Conservation (phyloP, 2,888 invertebrate genomes). For the Apodemia mormo region DNA sequence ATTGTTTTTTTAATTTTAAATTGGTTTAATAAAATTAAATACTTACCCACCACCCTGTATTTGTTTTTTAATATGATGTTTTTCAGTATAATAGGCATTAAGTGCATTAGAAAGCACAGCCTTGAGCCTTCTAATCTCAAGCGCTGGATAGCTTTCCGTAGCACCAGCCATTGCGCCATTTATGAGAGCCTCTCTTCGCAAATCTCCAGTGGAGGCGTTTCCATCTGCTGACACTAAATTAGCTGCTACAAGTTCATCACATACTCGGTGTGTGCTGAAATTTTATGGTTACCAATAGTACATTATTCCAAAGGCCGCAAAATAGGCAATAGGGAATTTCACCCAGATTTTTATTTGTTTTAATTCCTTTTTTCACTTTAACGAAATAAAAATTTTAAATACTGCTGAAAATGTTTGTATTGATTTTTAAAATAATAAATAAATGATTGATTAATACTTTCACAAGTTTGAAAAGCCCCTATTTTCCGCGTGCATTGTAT, state of each 20-base stretch:
- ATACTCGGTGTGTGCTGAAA: conserved; percentile 69
- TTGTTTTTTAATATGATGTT: conserved; percentile 97
- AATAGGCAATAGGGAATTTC: too few relatives aligned
- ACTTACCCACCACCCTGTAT: conserved; percentile 91
- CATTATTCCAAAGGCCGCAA: too few relatives aligned
- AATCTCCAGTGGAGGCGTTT: conserved; percentile 60
- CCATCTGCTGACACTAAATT: conserved; percentile 66
- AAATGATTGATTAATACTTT: too few relatives aligned
- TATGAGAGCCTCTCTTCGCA: conserved; percentile 68
- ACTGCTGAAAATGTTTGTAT: too few relatives aligned
- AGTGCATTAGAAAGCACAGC: conserved; percentile 89
- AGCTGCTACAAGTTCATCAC: conserved; percentile 66
- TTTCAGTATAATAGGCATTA: conserved; percentile 93
- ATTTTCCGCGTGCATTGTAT: too few relatives aligned
- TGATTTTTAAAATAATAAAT: too few relatives aligned
- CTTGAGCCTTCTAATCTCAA: conserved; percentile 89
- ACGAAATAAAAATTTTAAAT: too few relatives aligned
- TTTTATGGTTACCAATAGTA: conserved; percentile 51
- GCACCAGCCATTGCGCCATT: conserved; percentile 71
- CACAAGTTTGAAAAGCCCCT: too few relatives aligned
- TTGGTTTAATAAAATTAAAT: not conserved
- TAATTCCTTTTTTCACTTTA: too few relatives aligned
- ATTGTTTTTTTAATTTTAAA: too few relatives aligned
- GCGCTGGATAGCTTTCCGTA: conserved; percentile 85
- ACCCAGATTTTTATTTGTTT: too few relatives aligned